Conservation (phyloP, 2,888 invertebrate genomes). For the Ornithoptera priamus region DNA sequence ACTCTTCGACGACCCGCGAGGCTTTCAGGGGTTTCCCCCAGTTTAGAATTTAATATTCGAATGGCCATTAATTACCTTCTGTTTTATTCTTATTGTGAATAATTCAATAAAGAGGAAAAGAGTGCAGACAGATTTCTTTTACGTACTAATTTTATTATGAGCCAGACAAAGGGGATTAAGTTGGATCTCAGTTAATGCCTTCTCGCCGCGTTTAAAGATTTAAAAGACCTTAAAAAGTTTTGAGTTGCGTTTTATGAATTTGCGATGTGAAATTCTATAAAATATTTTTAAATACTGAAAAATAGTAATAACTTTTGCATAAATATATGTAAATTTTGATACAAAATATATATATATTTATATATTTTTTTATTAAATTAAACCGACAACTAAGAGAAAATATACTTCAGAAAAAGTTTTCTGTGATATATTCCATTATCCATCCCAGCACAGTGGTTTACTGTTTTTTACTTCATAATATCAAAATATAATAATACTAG, state of each 20-base stretch:
- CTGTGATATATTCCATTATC: too few relatives aligned
- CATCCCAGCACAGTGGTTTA: too few relatives aligned
- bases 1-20: slow-evolving; percentile 44
- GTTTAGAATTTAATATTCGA: slow-evolving; percentile 34
- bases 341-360: too few relatives aligned
- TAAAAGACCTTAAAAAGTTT: slow-evolving; percentile 12
- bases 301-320: too few relatives aligned
- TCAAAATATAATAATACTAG: too few relatives aligned
- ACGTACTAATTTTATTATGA: slow-evolving; percentile 22
- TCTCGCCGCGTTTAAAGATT: slow-evolving; percentile 11
- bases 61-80: slow-evolving; percentile 27
- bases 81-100: slow-evolving; percentile 26
- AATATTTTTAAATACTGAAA: too few relatives aligned
- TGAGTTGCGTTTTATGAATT: background rate
- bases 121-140: slow-evolving; percentile 26
- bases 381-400: too few relatives aligned
- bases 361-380: too few relatives aligned
- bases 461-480: too few relatives aligned
- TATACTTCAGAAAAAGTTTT: too few relatives aligned
- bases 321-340: too few relatives aligned
- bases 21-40: slow-evolving; percentile 35
- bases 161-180: slow-evolving; percentile 24
- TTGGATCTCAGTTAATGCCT: slow-evolving; percentile 10
- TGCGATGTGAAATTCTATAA: too few relatives aligned
- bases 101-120: slow-evolving; percentile 26